Evolutionary conservation across 2,113 vertebrate species (phyloP).

Genomic region (Hippocampus guttulatus): DNA sequence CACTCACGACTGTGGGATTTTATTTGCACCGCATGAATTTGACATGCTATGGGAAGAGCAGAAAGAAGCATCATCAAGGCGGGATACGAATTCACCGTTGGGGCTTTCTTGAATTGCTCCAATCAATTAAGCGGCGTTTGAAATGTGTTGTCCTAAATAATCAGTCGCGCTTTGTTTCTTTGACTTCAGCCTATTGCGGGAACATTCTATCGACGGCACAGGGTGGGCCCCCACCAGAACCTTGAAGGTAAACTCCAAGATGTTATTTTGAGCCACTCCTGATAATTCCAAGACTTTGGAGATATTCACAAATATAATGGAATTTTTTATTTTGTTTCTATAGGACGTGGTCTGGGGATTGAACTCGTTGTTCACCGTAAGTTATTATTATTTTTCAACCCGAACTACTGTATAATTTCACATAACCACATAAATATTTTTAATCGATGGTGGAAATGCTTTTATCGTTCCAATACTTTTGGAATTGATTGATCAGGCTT

Average conservation of each 20-base stretch:
- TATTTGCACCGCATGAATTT: neutral
- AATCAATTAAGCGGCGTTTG: neutral
- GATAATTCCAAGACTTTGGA: neutral
- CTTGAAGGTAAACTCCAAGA: constrained; percentile 81
- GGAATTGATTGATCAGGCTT: neutral
- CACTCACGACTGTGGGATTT: neutral
- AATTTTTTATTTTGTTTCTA: constrained; percentile 34
- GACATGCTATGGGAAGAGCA: neutral
- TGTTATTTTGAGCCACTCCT: neutral
- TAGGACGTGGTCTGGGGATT: constrained; percentile 98
- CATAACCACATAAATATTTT: too few relatives aligned
- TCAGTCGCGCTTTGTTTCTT: neutral
- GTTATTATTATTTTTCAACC: constrained; percentile 46
- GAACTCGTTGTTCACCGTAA: constrained; percentile 98
- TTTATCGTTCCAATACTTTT: neutral
- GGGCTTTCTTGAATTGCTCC: neutral
- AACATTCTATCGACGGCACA: constrained; percentile 96
- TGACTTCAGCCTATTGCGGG: constrained; percentile 84
- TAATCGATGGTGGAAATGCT: neutral
- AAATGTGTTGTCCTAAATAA: neutral
- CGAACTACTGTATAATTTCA: too few relatives aligned
- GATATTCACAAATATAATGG: neutral
- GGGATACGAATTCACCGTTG: neutral
- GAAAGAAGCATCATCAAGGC: neutral
- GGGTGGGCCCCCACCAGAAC: constrained; percentile 98